Base-by-base conservation (phyloP, 2,797 vertebrate species). In the Hoplostethus mediterraneus region DNA sequence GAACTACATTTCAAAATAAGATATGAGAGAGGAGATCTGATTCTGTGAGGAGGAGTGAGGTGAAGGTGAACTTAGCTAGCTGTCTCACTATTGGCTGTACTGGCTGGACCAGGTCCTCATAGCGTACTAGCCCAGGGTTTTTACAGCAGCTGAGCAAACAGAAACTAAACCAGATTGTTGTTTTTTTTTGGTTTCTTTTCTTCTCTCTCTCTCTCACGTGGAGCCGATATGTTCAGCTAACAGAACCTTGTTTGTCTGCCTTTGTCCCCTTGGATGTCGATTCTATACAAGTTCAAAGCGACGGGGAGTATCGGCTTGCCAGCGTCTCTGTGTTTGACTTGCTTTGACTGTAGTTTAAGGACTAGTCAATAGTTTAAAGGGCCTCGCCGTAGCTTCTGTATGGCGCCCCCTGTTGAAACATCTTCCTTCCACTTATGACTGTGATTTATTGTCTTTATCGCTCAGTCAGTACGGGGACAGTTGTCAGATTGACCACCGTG, bases 81-180 rank as follows among this genome's bases (percentile, higher is more conserved):
- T 53, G 11, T 33, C 14, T 40, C 61, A 71, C 4, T 33, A 33
- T 6, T 33, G 21, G 21, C 1, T 33, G 4, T 33, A 33, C 21
- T 21, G 33, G 6, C 33, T 33, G 72, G 75, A 55, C 67, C 55
- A 25, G 64, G 31, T 52, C 4, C 59, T 28, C 61, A 61, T 59
- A 30, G 40, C 42, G 49, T 56, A 38, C 16, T 56, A 58, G 65
- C 59, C 17, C 7, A 12, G 0, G 57, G 70, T 68, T 69, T 75
- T 55, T 40, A 52, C 36, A 21, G 51, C 80, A 87, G 87, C 84
- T 87, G 82, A 76, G 66, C 67, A 85, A 87, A 87, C 82, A 89
- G 73, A 89, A 80, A 82, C 77, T 60, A 28, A 60, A 71, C n/a
- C 67, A 65, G 63, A 77, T 73, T 77, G 57, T 67, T 75, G 67